Evolutionary conservation across 2,888 invertebrate genomes (phyloP), one percentile per base, ranked within the genome.

Genomic region (Fissipunctia ypsillon): DNA sequence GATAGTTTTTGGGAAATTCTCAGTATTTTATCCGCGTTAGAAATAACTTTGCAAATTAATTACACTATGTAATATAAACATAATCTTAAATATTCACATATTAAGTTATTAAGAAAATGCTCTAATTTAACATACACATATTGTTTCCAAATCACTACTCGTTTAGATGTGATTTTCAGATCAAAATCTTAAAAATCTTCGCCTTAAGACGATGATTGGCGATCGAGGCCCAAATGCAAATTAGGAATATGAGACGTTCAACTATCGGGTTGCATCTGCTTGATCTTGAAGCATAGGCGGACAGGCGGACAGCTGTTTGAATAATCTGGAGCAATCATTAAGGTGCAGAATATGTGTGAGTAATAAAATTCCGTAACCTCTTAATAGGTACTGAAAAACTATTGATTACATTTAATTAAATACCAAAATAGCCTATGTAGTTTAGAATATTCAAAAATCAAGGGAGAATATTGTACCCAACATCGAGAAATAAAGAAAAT

Each of bases 251-350:
- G 31, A 65, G 59, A 52, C 14, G 50, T 5, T 22, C 38, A 45
- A 12, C 3, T 31, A 75, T 25, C 25, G 6, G 16, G 22, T 16
- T 31, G 16, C 31, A 31, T 45, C 28, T 45, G 63, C 45, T 45
- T 45, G 22, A 63, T 22, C 38, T 31, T 54, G 25, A 38, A 41
- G 52, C 25, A 22, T 56, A 28, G 16, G 4, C 22, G 7, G 16
- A 25, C 19, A 48, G 31, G 48, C 28, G 6, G 31, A 43, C 22
- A 63, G 75, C 45, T 69, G 45, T 43, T 50, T 28, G n/a, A 28
- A 14, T 50, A 48, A 74, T 41, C 52, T 68, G 22, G 6, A 38
- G 0, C 38, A 59, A 67, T 74, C n/a, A 19, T 60, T 70, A 35
- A 7, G 2, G 31, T 48, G 41, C 28, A 4, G 16, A 12, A 66